These are phyloP conservation scores for Callinectes sapidus DNA, from an alignment of 2,888 invertebrate species.

Conservation along the genomic window DNA sequence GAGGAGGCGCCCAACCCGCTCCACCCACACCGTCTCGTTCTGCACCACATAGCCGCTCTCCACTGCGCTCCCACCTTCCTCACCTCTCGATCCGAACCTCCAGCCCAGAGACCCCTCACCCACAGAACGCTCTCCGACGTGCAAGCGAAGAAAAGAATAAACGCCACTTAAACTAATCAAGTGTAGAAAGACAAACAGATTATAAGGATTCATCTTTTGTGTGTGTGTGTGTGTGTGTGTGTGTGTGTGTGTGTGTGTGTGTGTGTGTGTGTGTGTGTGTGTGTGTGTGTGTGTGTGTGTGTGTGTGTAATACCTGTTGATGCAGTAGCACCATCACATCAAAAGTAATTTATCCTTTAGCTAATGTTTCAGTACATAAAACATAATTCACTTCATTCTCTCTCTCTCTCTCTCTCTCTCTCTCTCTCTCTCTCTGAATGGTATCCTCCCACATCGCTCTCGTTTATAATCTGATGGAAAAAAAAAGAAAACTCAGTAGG, in stretches of 20 bases:
- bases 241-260: conserved; percentile 52
- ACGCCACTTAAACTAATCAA: neutral
- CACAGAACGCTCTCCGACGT: neutral
- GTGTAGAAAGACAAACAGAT: neutral
- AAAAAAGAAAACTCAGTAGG: neutral
- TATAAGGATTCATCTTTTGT: neutral
- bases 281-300: conserved; percentile 45
- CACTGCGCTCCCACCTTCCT: neutral
- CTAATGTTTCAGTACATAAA: neutral
- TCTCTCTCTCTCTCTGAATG: neutral
- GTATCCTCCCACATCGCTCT: neutral
- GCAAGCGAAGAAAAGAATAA: neutral
- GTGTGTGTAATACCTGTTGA: conserved; percentile 4
- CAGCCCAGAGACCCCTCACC: neutral
- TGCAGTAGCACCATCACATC: neutral
- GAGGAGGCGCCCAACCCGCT: neutral
- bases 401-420: neutral
- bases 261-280: conserved; percentile 38
- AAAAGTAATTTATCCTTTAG: neutral
- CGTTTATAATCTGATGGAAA: neutral
- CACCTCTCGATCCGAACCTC: neutral
- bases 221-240: conserved; percentile 51
- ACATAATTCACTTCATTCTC: neutral
- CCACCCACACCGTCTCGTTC: neutral
- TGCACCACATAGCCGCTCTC: neutral